Evolutionary conservation across 2,888 invertebrate species (phyloP), one percentile per base, ranked within the genome.

Genomic region (Odontocolon sp.): DNA sequence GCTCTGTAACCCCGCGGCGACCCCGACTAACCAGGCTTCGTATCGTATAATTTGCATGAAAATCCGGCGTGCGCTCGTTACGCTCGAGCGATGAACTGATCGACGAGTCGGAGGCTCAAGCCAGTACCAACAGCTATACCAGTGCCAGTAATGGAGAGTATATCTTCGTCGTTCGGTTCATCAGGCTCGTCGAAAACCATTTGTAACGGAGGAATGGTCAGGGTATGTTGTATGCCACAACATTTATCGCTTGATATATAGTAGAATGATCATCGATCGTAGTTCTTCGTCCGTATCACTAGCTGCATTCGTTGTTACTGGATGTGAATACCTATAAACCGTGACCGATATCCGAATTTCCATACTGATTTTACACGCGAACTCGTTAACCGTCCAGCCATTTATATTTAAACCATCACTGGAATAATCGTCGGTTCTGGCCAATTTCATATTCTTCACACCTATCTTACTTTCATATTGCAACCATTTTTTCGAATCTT

Each of bases 21-120:
- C 31, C n/a, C 8, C 50, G 28, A 56, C 70, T 50, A 59, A 38
- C 40, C 40, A 31, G n/a, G 50, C 45, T 57, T 57, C 54, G 59
- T 73, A 70, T 75, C 64, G 64, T 64, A 75, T 50, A 57, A 75
- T 75, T 70, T 75, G 64, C 70, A 70, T 70, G 64, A 64, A 66
- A 75, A 64, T 75, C 42, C 42, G 64, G 33, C 16, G 18, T 23
- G 70, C 57, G 16, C 56, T 69, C 63, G 74, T 75, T 75, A 70
- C 69, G 67, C 69, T 33, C 63, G 50, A 69, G 40, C 56, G 57
- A 64, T 59, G 70, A 70, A 57, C 70, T 75, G 75, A 75, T 75
- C 75, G 64, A 75, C 57, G 75, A 69, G 47, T 61, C 16, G 11
- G 52, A 33, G 42, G 33, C 28, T 75, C 38, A 21, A 40, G n/a